Evolutionary conservation across 2,113 vertebrate species (phyloP), one percentile per base, ranked within the genome.

Genomic region (Pelmatolapia mariae): DNA sequence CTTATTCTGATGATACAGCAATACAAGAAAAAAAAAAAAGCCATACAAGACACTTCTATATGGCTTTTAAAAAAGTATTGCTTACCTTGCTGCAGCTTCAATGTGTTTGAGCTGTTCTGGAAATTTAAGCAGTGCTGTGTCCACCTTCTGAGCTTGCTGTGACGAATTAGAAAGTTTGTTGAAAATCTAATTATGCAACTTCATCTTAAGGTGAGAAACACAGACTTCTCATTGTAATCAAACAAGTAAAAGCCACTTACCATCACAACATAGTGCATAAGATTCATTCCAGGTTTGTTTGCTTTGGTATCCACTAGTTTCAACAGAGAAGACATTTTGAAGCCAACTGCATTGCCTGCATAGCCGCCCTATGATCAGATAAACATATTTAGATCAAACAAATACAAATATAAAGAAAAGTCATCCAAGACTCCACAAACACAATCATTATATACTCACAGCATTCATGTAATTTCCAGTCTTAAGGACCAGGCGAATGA

Each of bases 401-500:
- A 61, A 7, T 2, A 85, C n/a, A 47, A 84, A 61, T 18, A 78
- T 4, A 71, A 13, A 33, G 4, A 10, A 71, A 83, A 66, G 5
- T 22, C 45, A 59, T 56, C 12, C 18, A 79, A 68, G 8, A 22
- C 6, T 22, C 8, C 7, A 8, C 22, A 11, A 61, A 80, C 5
- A 13, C 47, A 68, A 38, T 53, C 22, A 31, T 31, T 26, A 19
- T 10, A 33, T 1, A 93, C 97, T 96, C 73, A 97, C 97, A 19
- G 96, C 95, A 29, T 98, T 97, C 96, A 97, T 96, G 92, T 97
- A 96, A 89, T 97, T 98, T 10, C 97, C 97, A 0, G 96, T 95
- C 88, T 97, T 97, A 83, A 97, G 94, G 12, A 98, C 96, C 83
- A 97, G 92, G 2, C 93, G 96, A 43, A 97, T 96, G 56, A 98